These are phyloP conservation scores for Acholoe squamosa DNA, from an alignment of 2,888 invertebrate genomes.

Conservation along the genomic window DNA sequence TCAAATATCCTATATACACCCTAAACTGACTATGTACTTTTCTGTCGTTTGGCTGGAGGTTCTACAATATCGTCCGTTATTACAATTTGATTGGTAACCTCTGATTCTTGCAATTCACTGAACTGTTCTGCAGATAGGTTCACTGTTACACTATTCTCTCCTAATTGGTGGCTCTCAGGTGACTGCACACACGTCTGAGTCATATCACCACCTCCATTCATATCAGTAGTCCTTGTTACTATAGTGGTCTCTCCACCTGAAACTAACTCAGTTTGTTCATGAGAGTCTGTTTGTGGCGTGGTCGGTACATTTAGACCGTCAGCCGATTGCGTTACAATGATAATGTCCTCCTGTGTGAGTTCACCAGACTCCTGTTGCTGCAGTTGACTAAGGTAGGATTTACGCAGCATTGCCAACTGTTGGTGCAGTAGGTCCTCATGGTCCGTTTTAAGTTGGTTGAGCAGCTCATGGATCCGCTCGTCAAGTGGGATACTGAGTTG, in stretches of 20 bases:
- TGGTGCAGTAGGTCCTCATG: conserved; percentile 66
- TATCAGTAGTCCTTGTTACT: neutral
- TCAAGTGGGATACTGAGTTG: conserved; percentile 64
- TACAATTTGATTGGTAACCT: neutral
- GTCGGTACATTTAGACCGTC: neutral
- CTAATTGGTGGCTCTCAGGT: neutral
- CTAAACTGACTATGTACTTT: neutral
- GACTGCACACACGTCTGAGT: neutral
- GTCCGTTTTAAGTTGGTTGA: conserved; percentile 63
- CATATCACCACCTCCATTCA: neutral
- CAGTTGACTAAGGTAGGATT: conserved; percentile 59
- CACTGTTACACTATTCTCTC: neutral
- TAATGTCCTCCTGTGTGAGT: neutral
- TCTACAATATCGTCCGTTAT: conserved; percentile 19
- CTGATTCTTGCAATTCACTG: neutral
- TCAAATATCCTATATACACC: neutral
- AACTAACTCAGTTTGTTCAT: neutral
- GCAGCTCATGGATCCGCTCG: conserved; percentile 57
- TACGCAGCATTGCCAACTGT: conserved; percentile 62
- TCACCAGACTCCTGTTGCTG: conserved; percentile 7
- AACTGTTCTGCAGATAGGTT: conserved; percentile 27
- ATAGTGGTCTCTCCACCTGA: neutral
- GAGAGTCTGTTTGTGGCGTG: neutral
- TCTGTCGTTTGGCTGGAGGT: conserved; percentile 40
- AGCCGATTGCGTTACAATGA: neutral